Conservation (phyloP, 2,113 vertebrate species). For the Chlorocebus sabaeus region DNA sequence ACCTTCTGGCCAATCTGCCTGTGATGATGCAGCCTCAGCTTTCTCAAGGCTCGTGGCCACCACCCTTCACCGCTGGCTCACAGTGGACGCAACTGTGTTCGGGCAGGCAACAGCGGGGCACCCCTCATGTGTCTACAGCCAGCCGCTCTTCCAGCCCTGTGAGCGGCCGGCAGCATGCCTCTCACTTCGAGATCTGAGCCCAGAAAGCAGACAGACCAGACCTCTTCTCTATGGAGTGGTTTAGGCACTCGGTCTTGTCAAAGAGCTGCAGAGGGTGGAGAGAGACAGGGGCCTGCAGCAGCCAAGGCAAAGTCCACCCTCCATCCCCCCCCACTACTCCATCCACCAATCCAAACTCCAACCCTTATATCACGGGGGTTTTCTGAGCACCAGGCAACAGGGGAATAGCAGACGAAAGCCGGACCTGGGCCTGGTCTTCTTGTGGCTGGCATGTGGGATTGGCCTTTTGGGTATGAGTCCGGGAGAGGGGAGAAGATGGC, state of each 20-base stretch:
- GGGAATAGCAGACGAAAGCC: not conserved
- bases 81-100: conserved; percentile 55
- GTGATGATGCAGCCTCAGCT: conserved; percentile 8
- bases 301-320: rapidly evolving
- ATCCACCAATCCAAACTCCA: rapidly evolving
- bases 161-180: not conserved
- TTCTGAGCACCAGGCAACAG: not conserved
- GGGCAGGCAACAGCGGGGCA: not conserved
- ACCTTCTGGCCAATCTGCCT: conserved; percentile 21
- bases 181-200: not conserved
- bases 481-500: not conserved
- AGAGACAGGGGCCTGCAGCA: not conserved
- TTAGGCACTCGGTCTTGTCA: conserved; percentile 89
- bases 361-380: not conserved
- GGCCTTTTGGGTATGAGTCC: not conserved
- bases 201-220: conserved; percentile 53
- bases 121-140: conserved; percentile 36
- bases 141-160: not conserved
- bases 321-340: rapidly evolving
- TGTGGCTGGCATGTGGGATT: not conserved
- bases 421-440: rapidly evolving
- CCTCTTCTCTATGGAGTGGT: conserved; percentile 91
- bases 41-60: conserved; percentile 1
- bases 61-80: conserved; percentile 4
- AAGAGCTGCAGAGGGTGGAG: conserved; percentile 82